Conservation (phyloP, 1,140 invertebrate species). For the Euura lappo region DNA sequence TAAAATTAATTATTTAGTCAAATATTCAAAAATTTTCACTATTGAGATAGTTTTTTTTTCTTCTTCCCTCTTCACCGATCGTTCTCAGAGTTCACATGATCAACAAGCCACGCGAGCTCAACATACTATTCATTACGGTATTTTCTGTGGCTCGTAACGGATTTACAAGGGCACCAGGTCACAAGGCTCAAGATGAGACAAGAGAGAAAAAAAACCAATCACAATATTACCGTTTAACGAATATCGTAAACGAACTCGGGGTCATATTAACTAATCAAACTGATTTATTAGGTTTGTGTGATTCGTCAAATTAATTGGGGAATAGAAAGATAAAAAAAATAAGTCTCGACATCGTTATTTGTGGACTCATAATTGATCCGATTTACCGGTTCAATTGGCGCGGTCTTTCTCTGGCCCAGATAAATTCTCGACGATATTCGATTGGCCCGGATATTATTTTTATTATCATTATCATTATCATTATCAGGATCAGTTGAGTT, state of each 20-base stretch:
- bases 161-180: constrained; percentile 3
- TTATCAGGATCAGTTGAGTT: no score
- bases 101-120: not conserved
- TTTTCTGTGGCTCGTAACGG: not conserved
- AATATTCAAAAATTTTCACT: no score
- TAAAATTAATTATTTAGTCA: no score
- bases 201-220: not conserved
- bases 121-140: not conserved
- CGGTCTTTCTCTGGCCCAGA: not conserved
- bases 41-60: no score
- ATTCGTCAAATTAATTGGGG: no score
- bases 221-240: not conserved
- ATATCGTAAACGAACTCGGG: not conserved
- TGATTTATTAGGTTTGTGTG: no score
- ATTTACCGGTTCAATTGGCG: no score
- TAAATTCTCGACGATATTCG: not conserved
- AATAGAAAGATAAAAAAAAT: no score
- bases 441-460: not conserved
- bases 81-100: not conserved
- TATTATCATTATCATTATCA: no score
- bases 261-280: no score
- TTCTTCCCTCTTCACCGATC: constrained; percentile 7
- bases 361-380: no score
- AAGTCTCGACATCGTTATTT: no score
- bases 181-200: not conserved